These are phyloP conservation scores for Chascanopsetta lugubris DNA, from an alignment of 2,113 vertebrate species.

Conservation along the genomic window DNA sequence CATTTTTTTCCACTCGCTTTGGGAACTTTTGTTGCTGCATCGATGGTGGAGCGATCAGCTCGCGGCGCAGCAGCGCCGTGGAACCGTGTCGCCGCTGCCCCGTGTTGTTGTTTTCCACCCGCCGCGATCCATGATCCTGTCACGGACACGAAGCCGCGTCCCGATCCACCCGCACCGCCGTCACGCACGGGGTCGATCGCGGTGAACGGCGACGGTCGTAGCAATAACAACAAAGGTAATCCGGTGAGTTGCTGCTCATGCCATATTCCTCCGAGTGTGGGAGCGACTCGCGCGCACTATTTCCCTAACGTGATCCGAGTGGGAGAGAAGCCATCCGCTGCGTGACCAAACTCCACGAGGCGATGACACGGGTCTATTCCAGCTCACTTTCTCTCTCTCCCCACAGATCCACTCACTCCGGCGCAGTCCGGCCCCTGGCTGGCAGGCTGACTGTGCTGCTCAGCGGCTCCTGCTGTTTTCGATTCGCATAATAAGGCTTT, in stretches of 20 bases:
- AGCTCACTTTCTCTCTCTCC: conserved; percentile 68
- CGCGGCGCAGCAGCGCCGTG: conserved; percentile 69
- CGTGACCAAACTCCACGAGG: conserved; percentile 73
- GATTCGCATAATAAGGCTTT: conserved; percentile 79
- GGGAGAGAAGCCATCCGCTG: conserved; percentile 64
- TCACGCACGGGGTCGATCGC: conserved; percentile 37
- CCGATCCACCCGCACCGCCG: conserved; percentile 18
- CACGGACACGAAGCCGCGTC: conserved; percentile 58
- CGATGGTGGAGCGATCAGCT: conserved; percentile 42
- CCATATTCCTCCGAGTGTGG: conserved; percentile 71
- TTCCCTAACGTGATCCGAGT: conserved; percentile 70
- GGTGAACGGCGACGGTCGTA: conserved; percentile 9
- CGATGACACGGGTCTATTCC: conserved; percentile 69
- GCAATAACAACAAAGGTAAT: conserved; percentile 20
- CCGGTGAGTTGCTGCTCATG: conserved; percentile 69
- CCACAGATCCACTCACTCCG: conserved; percentile 77
- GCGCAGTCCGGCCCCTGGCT: conserved; percentile 65
- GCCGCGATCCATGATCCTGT: conserved; percentile 80
- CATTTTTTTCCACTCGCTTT: conserved; percentile 69
- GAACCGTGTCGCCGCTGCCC: conserved; percentile 79
- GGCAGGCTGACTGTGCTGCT: conserved; percentile 72
- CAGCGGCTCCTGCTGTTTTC: conserved; percentile 73
- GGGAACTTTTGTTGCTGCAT: conserved; percentile 83
- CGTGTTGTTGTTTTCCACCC: conserved; percentile 78
- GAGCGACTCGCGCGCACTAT: conserved; percentile 76